These are phyloP conservation scores for Eupeodes latifasciatus DNA, from an alignment of 2,888 invertebrate species.

Conservation along the genomic window DNA sequence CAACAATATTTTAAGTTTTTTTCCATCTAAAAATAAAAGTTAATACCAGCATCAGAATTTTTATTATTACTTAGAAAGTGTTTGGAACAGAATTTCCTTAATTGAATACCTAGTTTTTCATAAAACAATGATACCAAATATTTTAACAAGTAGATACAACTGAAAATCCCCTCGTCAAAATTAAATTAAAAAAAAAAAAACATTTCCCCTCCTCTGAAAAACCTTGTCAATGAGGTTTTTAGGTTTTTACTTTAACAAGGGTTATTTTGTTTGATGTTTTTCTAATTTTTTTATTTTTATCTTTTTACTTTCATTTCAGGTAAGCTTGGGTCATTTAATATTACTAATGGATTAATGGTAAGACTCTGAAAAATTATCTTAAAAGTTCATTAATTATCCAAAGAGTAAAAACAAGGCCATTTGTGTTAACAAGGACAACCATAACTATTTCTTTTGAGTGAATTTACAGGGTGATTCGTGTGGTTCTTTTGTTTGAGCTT, in stretches of 20 bases:
- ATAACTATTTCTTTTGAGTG: neutral
- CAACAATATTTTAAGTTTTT: neutral
- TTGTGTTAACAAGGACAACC: neutral
- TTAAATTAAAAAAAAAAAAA: neutral
- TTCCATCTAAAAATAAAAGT: neutral
- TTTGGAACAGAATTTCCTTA: no score
- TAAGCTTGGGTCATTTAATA: conserved; percentile 41
- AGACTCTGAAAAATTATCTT: conserved; percentile 35
- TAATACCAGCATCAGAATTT: no score
- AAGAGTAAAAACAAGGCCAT: neutral
- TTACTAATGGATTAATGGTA: conserved; percentile 29
- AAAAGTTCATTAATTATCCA: conserved; percentile 16
- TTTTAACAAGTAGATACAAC: no score
- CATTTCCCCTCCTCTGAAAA: neutral
- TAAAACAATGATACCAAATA: no score
- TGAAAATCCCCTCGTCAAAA: neutral
- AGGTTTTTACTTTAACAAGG: neutral
- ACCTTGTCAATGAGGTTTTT: neutral
- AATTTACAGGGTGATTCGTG: conserved; percentile 3
- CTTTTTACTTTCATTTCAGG: conserved; percentile 20
- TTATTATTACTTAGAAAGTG: no score
- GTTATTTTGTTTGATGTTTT: neutral
- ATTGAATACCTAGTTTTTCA: no score
- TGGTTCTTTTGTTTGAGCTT: no score
- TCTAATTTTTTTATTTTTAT: neutral